Percentiles rank a stretch among this genome's conserved stretches.
phyloP scores from a whole-genome alignment of 2,888 invertebrate genomes.

The Auanema freiburgensis region DNA sequence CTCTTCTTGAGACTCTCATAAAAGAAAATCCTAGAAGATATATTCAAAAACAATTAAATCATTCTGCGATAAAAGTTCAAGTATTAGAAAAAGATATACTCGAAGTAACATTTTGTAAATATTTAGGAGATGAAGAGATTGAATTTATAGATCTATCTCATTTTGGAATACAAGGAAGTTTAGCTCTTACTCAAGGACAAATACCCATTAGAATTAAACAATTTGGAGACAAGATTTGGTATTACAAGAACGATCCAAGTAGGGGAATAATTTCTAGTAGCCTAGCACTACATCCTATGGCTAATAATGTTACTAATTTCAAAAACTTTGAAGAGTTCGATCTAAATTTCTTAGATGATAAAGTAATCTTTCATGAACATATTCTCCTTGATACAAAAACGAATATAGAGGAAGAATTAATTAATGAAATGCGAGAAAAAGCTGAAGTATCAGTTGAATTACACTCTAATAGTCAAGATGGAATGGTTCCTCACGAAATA shows the following conservation, averaged over 20 bases:
- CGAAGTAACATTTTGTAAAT: constrained; percentile 33
- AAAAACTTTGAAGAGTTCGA: constrained; percentile 27
- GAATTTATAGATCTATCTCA: constrained; percentile 34
- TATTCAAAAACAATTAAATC: constrained; percentile 25
- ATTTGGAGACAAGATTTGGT: constrained; percentile 27
- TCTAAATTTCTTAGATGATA: constrained; percentile 22
- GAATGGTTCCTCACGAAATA: constrained; percentile 22
- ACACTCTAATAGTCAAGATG: constrained; percentile 22
- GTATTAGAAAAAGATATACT: constrained; percentile 15
- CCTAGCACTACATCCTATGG: constrained; percentile 19
- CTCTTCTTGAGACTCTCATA: constrained; percentile 19
- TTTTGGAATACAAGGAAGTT: constrained; percentile 29
- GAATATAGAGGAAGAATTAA: constrained; percentile 23
- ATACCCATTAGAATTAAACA: constrained; percentile 24
- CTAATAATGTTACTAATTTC: constrained; percentile 26
- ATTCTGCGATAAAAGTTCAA: constrained; percentile 27
- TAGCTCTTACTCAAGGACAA: constrained; percentile 37
- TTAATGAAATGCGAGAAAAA: constrained; percentile 21
- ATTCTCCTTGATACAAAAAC: constrained; percentile 19
- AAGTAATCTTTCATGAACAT: constrained; percentile 23
- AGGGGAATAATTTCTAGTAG: constrained; percentile 22
- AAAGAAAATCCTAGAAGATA: constrained; percentile 26
- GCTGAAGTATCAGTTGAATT: constrained; percentile 15
- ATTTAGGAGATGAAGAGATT: constrained; percentile 21
- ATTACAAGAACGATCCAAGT: too few relatives aligned